These are phyloP conservation scores for Carapus acus DNA, from an alignment of 2,797 vertebrate genomes.

Conservation along the genomic window DNA sequence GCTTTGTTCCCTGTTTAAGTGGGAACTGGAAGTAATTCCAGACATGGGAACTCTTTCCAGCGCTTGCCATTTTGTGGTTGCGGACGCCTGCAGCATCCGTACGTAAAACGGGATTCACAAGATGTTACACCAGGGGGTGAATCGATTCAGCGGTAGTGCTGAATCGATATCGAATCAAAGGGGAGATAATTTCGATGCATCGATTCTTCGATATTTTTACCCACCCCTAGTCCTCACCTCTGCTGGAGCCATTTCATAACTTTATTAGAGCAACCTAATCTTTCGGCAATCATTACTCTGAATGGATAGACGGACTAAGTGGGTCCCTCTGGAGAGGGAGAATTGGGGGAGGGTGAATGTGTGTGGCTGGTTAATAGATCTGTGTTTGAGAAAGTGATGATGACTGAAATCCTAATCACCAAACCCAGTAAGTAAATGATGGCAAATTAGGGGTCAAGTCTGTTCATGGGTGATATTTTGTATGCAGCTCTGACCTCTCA, in stretches of 20 bases:
- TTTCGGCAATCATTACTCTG: slow-evolving; percentile 62
- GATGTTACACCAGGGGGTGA: too few relatives aligned
- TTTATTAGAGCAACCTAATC: slow-evolving; percentile 61
- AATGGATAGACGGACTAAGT: slow-evolving; percentile 51
- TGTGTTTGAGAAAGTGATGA: slow-evolving; percentile 15
- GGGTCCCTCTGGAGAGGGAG: slow-evolving; percentile 39
- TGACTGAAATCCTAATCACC: slow-evolving; percentile 53
- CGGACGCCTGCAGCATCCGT: too few relatives aligned
- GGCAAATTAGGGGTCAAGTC: slow-evolving; percentile 57
- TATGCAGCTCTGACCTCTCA: slow-evolving; percentile 43
- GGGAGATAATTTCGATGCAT: too few relatives aligned
- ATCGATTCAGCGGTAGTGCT: too few relatives aligned
- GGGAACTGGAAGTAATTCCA: too few relatives aligned
- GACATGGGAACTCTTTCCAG: too few relatives aligned
- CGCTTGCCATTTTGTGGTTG: too few relatives aligned
- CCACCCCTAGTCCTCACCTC: slow-evolving; percentile 61
- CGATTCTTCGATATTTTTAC: too few relatives aligned
- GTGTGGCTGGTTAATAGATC: slow-evolving; percentile 33
- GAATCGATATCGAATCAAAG: too few relatives aligned
- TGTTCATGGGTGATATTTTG: slow-evolving; percentile 36
- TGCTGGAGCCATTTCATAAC: slow-evolving; percentile 48
- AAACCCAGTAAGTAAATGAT: slow-evolving; percentile 56
- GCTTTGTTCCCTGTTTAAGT: too few relatives aligned
- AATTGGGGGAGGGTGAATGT: slow-evolving; percentile 20
- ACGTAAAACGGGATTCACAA: too few relatives aligned